Conservation (phyloP, 2,888 invertebrate species). For the Phyto melanocephala region DNA sequence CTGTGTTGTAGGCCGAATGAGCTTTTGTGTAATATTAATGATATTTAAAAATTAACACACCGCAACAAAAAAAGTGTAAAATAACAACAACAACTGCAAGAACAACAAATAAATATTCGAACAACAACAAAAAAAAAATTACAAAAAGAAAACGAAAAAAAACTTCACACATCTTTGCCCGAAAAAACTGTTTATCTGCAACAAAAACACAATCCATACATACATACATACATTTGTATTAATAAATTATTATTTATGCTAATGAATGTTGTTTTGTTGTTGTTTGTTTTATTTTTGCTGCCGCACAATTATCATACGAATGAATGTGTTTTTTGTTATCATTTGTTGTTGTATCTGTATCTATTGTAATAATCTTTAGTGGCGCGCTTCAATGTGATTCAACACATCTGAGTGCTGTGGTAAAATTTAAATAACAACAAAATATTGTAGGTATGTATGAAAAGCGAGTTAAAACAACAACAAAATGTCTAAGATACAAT, state of each 20-base stretch:
- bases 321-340: slow-evolving; percentile 32
- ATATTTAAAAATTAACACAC: slow-evolving; percentile 16
- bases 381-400: slow-evolving; percentile 39
- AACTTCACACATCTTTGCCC: not conserved
- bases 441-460: too few relatives aligned
- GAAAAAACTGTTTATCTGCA: slow-evolving; percentile 29
- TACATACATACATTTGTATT: too few relatives aligned
- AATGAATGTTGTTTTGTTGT: too few relatives aligned
- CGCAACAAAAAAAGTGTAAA: slow-evolving; percentile 5
- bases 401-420: slow-evolving; percentile 26
- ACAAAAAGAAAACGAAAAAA: slow-evolving; percentile 24
- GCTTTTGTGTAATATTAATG: slow-evolving; percentile 19
- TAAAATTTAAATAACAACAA: slow-evolving; percentile 26
- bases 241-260: too few relatives aligned
- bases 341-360: slow-evolving; percentile 26
- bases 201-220: slow-evolving; percentile 21
- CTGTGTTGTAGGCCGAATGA: not conserved
- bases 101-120: not conserved
- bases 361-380: slow-evolving; percentile 44
- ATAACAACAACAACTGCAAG: not conserved
- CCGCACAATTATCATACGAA: slow-evolving; percentile 11
- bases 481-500: not conserved
- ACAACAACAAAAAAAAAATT: too few relatives aligned
- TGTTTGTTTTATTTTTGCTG: not conserved
- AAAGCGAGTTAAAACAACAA: too few relatives aligned